Percentiles rank a stretch among this genome's conserved stretches.
Evolutionary conservation across 2,888 invertebrate genomes (phyloP).

Genomic region (Steinernema carpocapsae): DNA sequence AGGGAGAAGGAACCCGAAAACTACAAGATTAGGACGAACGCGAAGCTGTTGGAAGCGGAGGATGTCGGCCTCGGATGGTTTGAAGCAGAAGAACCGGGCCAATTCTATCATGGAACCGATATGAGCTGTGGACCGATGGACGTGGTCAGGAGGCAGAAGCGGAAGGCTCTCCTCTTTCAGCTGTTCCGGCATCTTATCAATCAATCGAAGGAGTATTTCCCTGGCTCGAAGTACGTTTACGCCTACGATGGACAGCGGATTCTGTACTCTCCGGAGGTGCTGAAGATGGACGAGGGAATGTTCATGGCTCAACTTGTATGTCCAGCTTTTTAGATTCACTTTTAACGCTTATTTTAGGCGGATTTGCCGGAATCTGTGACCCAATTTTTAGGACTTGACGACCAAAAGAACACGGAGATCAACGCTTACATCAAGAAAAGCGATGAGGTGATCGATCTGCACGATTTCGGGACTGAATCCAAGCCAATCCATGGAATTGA

Average conservation of each 20-base stretch:
- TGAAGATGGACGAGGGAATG: neutral
- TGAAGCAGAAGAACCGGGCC: neutral
- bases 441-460: neutral
- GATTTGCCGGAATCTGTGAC: neutral
- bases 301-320: neutral
- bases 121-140: conserved; percentile 11
- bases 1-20: neutral
- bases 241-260: neutral
- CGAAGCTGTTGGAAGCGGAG: neutral
- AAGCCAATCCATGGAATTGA: neutral
- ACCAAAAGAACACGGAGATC: neutral
- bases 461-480: conserved; percentile 1
- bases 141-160: conserved; percentile 3
- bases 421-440: neutral
- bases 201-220: neutral
- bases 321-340: neutral
- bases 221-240: neutral
- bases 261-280: conserved; percentile 8
- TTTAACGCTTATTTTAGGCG: neutral
- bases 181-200: neutral
- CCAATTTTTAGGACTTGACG: neutral
- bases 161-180: neutral
- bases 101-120: neutral
- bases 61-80: neutral
- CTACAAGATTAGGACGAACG: conserved; percentile 6